Evolutionary conservation across 1,140 invertebrate genomes (phyloP).

Genomic region (Anastatus disparis): DNA sequence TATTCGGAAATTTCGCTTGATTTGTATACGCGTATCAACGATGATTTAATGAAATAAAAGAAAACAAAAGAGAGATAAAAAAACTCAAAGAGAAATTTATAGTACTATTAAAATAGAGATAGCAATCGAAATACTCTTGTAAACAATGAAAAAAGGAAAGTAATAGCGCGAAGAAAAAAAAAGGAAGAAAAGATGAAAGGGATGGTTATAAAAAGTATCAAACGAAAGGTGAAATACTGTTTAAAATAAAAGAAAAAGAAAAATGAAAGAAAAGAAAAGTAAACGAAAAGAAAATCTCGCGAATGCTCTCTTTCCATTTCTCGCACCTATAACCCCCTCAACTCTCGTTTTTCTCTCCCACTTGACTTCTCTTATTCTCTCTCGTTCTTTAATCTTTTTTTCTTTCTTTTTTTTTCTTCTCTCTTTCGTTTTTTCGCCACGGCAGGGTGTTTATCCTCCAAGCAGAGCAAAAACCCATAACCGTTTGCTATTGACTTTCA

Average conservation of each 20-base stretch:
- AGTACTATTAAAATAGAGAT: not conserved
- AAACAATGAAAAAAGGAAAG: not conserved
- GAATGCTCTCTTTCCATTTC: conserved; percentile 20
- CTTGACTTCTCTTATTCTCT: too few species aligned
- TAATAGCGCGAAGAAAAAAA: not conserved
- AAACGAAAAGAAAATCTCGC: conserved; percentile 6
- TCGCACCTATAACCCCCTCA: too few species aligned
- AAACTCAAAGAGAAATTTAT: not conserved
- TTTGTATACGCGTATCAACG: too few species aligned
- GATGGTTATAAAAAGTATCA: too few species aligned
- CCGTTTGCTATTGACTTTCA: conserved; percentile 43
- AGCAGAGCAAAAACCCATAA: conserved; percentile 25
- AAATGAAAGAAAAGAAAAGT: not conserved
- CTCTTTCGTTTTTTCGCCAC: not conserved
- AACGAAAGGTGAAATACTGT: too few species aligned
- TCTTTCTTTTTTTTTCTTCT: not conserved
- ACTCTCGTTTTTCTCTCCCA: too few species aligned
- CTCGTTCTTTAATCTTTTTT: too few species aligned
- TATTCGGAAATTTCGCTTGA: too few species aligned
- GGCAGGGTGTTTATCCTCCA: conserved; percentile 7
- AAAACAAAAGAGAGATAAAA: not conserved
- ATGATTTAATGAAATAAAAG: too few species aligned
- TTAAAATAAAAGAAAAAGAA: too few species aligned
- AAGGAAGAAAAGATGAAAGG: not conserved
- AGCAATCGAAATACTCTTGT: not conserved